Evolutionary conservation across 2,888 invertebrate species (phyloP).

Genomic region (Megastigmus dorsalis): DNA sequence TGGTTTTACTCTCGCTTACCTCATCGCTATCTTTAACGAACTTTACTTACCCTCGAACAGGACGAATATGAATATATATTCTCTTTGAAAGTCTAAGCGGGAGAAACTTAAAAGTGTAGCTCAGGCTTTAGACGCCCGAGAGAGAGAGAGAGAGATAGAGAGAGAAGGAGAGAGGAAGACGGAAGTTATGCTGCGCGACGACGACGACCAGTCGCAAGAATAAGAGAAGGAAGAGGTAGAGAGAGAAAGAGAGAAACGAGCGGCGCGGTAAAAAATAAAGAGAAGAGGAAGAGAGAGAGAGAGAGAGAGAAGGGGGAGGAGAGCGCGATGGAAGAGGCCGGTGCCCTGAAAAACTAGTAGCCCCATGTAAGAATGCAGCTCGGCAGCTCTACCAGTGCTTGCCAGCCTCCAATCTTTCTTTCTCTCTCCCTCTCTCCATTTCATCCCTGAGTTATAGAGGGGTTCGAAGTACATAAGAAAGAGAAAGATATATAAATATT

Average conservation of each 20-base stretch:
- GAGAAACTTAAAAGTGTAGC: too few species aligned
- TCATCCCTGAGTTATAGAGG: not conserved
- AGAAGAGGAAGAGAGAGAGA: not conserved
- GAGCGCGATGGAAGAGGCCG: not conserved
- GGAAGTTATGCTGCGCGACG: slow-evolving; percentile 24
- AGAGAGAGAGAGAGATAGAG: not conserved
- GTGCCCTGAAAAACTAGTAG: slow-evolving; percentile 66
- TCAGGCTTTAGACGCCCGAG: too few species aligned
- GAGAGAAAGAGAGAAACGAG: slow-evolving; percentile 1
- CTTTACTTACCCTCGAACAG: too few species aligned
- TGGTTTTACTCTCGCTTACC: too few species aligned
- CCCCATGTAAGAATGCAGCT: slow-evolving; percentile 65
- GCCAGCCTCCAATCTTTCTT: slow-evolving; percentile 13
- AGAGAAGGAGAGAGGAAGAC: slow-evolving; percentile 30
- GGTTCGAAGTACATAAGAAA: not conserved
- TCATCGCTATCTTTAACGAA: too few species aligned
- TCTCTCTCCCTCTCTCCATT: slow-evolving; percentile 8
- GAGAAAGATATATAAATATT: not conserved
- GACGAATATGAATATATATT: too few species aligned
- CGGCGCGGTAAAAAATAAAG: not conserved
- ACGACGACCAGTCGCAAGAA: not conserved
- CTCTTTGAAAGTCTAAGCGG: too few species aligned
- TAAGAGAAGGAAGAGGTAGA: slow-evolving; percentile 1
- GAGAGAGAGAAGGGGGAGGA: not conserved
- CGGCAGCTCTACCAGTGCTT: slow-evolving; percentile 54